A percentile compares a stretch with the other conserved stretches of the same genome.
phyloP scores from a whole-genome alignment of 2,888 invertebrate species.

The Pocota personata region DNA sequence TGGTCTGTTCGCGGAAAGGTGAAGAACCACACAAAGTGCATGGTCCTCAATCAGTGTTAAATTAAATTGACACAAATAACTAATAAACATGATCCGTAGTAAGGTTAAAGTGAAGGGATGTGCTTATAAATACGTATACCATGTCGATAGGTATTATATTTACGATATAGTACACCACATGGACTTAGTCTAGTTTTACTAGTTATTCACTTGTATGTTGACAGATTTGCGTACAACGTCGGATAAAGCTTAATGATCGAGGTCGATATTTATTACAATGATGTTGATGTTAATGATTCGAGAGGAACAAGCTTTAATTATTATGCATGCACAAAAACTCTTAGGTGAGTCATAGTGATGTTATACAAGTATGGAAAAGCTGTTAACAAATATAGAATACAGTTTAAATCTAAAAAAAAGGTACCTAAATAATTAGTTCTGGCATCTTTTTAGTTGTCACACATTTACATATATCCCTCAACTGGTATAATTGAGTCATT shows the following conservation, averaged over 20 bases:
- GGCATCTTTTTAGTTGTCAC: too few relatives aligned
- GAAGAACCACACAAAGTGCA: constrained; percentile 67
- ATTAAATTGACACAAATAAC: constrained; percentile 69
- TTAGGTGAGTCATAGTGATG: too few relatives aligned
- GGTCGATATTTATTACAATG: neutral
- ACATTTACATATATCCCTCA: too few relatives aligned
- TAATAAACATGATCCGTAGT: constrained; percentile 67
- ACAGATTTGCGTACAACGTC: neutral
- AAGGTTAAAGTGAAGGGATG: constrained; percentile 49
- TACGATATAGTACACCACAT: too few relatives aligned
- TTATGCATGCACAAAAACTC: too few relatives aligned
- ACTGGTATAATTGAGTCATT: too few relatives aligned
- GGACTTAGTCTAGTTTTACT: constrained; percentile 10
- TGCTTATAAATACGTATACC: neutral
- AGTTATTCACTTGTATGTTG: constrained; percentile 1
- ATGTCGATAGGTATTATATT: neutral
- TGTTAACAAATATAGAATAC: too few relatives aligned
- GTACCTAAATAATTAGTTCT: too few relatives aligned
- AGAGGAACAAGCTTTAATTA: too few relatives aligned
- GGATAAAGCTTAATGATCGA: constrained; percentile 8
- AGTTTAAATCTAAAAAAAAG: too few relatives aligned
- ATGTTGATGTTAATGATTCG: neutral
- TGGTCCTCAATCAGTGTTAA: constrained; percentile 55
- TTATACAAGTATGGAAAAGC: too few relatives aligned
- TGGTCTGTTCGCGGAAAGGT: constrained; percentile 45